Conservation (phyloP, 2,888 invertebrate genomes). For the Zygaena filipendulae region DNA sequence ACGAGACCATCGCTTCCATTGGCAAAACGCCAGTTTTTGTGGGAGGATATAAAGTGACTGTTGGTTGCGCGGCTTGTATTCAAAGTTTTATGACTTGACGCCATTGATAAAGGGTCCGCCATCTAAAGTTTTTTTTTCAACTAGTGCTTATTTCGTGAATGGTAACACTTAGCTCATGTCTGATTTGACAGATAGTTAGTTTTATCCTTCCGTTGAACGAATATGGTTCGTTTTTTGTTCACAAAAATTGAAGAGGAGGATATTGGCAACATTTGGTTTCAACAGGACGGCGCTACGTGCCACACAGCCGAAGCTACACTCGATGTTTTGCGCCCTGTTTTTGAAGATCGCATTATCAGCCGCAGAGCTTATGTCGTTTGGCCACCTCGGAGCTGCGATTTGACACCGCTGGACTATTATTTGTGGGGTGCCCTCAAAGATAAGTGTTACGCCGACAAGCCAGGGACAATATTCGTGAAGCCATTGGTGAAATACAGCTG, state of each 20-base stretch:
- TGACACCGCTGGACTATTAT: slow-evolving; percentile 14
- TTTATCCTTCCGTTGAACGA: slow-evolving; percentile 8
- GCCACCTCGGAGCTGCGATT: slow-evolving; percentile 17
- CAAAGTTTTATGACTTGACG: no score
- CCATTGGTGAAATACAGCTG: slow-evolving; percentile 14
- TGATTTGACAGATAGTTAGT: no score
- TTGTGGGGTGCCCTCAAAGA: slow-evolving; percentile 7
- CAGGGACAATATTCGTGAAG: slow-evolving; percentile 7
- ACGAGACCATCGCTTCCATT: no score
- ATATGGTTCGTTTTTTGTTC: slow-evolving; percentile 11
- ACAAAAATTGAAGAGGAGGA: slow-evolving; percentile 7
- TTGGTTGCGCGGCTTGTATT: no score
- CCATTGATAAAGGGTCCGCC: no score
- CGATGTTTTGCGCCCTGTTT: slow-evolving; percentile 11
- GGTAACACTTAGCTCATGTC: no score
- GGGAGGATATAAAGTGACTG: no score
- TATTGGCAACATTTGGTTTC: slow-evolving; percentile 9
- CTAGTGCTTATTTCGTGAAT: no score
- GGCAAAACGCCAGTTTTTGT: no score
- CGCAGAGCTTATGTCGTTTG: slow-evolving; percentile 15
- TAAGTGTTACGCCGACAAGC: slow-evolving; percentile 12
- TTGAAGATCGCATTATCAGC: slow-evolving; percentile 12
- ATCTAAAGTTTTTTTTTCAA: no score
- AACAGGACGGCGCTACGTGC: slow-evolving; percentile 6
- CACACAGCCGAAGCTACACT: slow-evolving; percentile 9